Base-by-base conservation (phyloP, 2,797 vertebrate species). In the Helarctos malayanus region DNA sequence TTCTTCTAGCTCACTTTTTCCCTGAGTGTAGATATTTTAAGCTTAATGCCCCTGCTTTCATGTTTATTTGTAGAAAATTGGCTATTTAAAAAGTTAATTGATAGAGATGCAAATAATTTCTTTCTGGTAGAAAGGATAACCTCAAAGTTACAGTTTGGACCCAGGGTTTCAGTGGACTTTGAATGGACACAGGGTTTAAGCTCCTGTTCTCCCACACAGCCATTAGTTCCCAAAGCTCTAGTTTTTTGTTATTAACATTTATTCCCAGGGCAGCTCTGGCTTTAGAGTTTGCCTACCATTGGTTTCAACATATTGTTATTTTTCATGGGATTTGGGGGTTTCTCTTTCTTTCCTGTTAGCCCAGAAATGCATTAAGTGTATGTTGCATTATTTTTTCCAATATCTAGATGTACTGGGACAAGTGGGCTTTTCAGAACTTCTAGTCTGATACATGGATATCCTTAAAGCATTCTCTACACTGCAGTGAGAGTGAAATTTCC, bases 351-450 rank as follows among this genome's bases (percentile, higher is more conserved):
- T 73, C 41, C 32, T 29, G 13, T 73, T 73, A 80, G 14, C 38
- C 84, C 9, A 16, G 13, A 38, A 81, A 21, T 56, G 35, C 10
- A 6, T 79, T 86, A 82, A 76, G 23, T 19, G 1, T 82, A 47
- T 16, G 18, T 21, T 95, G 7, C 14, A 71, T 23, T 68, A 54
- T 89, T 92, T 89, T n/a, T 76, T 69, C 25, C 27, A 29, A 59
- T 18, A 41, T 75, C 61, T 23, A 21, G 35, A 68, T 76, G 29
- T 61, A 76, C 35, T 63, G 25, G 29, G 12, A 25, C 54, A 85
- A 29, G n/a, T 91, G 29, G 47, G 29, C 15, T 82, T 94, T 87
- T 80, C 7, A 68, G 56, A 84, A 94, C 71, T 92, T 85, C 57
- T 81, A 54, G 79, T 49, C 3, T 94, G 41, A 47, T 23, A 68